Conservation (phyloP, 53 echinoderm and acorn worm genomes). For the Henricia sp. region DNA sequence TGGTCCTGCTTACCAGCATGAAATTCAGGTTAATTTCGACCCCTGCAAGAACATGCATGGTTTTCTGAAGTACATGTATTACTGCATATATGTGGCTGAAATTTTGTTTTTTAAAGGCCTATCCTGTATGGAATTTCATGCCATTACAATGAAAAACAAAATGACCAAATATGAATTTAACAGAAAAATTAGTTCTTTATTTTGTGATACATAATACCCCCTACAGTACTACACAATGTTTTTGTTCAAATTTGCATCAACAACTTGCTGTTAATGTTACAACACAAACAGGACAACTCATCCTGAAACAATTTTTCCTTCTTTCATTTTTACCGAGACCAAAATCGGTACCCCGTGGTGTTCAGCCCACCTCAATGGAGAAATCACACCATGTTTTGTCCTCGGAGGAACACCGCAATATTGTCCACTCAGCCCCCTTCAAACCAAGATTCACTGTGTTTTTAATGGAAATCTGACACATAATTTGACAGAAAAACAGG, state of each 20-base stretch:
- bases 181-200: no score
- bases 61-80: not conserved
- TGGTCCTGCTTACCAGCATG: no score
- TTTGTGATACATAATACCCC: not conserved
- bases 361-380: not conserved
- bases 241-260: not conserved
- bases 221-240: not conserved
- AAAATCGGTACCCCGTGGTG: slow-evolving; percentile 1
- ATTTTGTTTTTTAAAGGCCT: not conserved
- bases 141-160: no score
- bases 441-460: not conserved
- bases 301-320: not conserved
- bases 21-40: no score
- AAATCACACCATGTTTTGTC: slow-evolving; percentile 2
- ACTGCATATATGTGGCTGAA: not conserved
- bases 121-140: not conserved
- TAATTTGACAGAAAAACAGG: not conserved
- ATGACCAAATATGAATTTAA: no score
- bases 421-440: not conserved
- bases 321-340: not conserved
- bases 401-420: not conserved
- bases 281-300: not conserved
- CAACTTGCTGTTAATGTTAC: slow-evolving; percentile 10
- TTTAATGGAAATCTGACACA: not conserved
- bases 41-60: not conserved